Base-by-base conservation (phyloP, 2,113 vertebrate genomes). In the Dendrocopos noguchii region DNA sequence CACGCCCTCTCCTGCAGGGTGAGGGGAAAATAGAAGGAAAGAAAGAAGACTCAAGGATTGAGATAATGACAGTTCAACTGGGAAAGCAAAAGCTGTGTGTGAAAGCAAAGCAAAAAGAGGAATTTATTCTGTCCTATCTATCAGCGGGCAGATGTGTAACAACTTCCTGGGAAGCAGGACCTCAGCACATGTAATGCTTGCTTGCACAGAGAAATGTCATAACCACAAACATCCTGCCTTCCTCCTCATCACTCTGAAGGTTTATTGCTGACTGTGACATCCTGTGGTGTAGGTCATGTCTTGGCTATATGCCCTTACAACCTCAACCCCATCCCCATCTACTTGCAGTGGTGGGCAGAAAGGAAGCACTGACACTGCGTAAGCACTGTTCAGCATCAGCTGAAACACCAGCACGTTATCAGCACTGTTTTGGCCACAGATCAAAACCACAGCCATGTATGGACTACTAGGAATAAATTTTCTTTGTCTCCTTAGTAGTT, bases 21-120 rank as follows among this genome's bases (percentile, higher is more conserved):
- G 3, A 4, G 8, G 5, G 3, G 2, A 18, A 71, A 31, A 24
- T 42, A 34, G 18, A 65, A 66, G 36, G 39, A 91, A 18, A 27
- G 8, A 3, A 2, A 53, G n/a, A 77, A 57, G 28, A 59, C 52
- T 86, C 5, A 16, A 1, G 1, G 12, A 9, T 84, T 1, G 1
- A 81, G 33, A 66, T 13, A 39, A 29, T 65, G 20, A 16, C 20
- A 70, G 7, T 70, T 91, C 47, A 84, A 64, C 14, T 22, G 27
- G 24, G n/a, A 80, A 91, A 14, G 16, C 75, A 39, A 72, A 89
- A 84, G 15, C 27, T 71, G 29, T 52, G 7, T 71, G 33, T 1
- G 2, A 16, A 89, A 81, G 39, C 64, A 83, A 47, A 71, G 36
- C 21, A n/a, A 57, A 64, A 78, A 67, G 8, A 71, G 19, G 19